Base-by-base conservation (phyloP, 2,888 invertebrate species). In the Morinoia aosen region DNA sequence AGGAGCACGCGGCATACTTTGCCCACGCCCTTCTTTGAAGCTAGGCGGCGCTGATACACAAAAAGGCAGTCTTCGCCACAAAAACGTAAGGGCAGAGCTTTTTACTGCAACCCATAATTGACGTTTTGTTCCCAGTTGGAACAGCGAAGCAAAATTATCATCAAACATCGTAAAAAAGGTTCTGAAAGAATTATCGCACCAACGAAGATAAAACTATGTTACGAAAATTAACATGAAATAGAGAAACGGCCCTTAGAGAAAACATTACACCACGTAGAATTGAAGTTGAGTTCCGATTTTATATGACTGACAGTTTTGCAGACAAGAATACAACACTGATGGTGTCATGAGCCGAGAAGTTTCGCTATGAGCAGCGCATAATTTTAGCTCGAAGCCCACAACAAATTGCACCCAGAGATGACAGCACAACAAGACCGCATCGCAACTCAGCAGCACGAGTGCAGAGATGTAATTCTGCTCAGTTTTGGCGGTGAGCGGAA, bases 11-110 rank as follows among this genome's bases (percentile, higher is more conserved):
- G 76, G 76, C 76, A 76, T 76, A 76, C 76, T 76, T 76, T 16
- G 76, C 76, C 76, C 76, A 76, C 76, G 76, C 76, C 76, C 76
- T 76, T 76, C 76, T 76, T 76, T 76, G 76, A 76, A 76, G 76
- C 76, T 33, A 76, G 33, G 76, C 76, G 76, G 76, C 25, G 76
- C 76, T 76, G 76, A 19, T 76, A 33, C 76, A 76, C 76, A 76
- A 76, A 76, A 76, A 76, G 25, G 19, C 76, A 33, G 33, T 76
- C 76, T 76, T 76, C 14, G 76, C 76, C 16, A 33, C 25, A 76
- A 76, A 76, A 76, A 16, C 19, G 33, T 48, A 48, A 16, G 76
- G 76, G 76, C 25, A 8, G 25, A 1, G 33, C 25, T 33, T 76
- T 76, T 76, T 76, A 76, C 76, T 0, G 76, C 76, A 76, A 8